Evolutionary conservation across 2,113 vertebrate genomes (phyloP).

Genomic region (Struthidea cinerea): DNA sequence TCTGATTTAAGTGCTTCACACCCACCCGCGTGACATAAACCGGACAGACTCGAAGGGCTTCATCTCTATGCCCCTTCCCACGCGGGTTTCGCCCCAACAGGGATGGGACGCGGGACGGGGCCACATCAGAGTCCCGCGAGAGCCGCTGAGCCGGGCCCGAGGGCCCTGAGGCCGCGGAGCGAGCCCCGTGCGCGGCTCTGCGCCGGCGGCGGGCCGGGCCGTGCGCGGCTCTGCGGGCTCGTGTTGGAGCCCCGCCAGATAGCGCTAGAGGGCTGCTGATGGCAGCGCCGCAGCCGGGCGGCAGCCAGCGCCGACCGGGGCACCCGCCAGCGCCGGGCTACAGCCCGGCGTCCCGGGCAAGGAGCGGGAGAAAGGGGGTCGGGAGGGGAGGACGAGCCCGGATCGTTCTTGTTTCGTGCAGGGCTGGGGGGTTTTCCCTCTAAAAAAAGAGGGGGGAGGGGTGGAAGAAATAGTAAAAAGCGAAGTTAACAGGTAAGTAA

Average conservation of each 20-base stretch:
- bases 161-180: background rate
- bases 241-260: slow-evolving; percentile 84
- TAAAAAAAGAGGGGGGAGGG: background rate
- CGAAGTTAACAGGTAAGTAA: slow-evolving; percentile 82
- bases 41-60: no score
- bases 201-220: background rate
- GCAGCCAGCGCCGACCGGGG: background rate
- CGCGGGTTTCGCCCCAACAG: background rate
- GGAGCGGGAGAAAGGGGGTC: no score
- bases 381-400: background rate
- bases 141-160: background rate
- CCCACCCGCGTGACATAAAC: background rate
- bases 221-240: background rate
- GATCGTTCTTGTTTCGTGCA: accelerated
- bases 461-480: background rate
- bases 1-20: background rate
- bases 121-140: background rate
- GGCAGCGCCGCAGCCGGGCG: background rate
- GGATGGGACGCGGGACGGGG: background rate
- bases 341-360: background rate
- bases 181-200: background rate
- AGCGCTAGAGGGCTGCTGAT: slow-evolving; percentile 89
- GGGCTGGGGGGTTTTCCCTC: background rate
- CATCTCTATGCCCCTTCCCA: background rate
- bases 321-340: background rate